Percentiles rank a stretch among this genome's conserved stretches.
Evolutionary conservation across 2,888 invertebrate species (phyloP).

Genomic region (Thymelicus sylvestris): DNA sequence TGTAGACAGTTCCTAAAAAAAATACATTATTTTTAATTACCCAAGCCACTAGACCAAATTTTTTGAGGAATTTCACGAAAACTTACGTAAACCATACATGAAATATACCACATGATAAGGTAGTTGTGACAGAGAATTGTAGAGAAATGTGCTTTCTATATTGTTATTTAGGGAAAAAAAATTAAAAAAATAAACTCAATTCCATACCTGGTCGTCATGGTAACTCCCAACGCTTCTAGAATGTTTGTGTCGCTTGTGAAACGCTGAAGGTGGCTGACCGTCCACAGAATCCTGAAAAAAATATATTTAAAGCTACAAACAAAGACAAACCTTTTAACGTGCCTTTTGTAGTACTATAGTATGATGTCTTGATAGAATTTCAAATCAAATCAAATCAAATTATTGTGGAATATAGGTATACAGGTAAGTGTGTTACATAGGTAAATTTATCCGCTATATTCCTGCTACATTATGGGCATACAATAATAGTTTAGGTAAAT

Average conservation of each 20-base stretch:
- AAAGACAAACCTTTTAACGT: too few relatives aligned
- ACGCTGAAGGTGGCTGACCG: constrained; percentile 67
- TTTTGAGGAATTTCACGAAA: background rate
- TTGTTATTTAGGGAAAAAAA: background rate
- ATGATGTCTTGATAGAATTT: too few relatives aligned
- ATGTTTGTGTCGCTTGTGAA: constrained; percentile 67
- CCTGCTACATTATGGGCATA: too few relatives aligned
- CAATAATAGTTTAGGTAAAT: too few relatives aligned
- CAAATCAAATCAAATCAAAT: too few relatives aligned
- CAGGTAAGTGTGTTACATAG: too few relatives aligned
- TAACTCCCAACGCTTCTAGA: constrained; percentile 79
- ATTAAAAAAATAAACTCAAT: background rate
- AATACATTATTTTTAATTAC: background rate
- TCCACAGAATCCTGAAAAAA: constrained; percentile 69
- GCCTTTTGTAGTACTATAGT: too few relatives aligned
- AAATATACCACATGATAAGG: too few relatives aligned
- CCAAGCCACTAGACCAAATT: background rate
- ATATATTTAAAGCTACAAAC: background rate
- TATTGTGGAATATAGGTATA: too few relatives aligned
- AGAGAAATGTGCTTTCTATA: too few relatives aligned
- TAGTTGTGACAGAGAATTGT: too few relatives aligned
- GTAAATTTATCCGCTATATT: too few relatives aligned
- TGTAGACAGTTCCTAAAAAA: constrained; percentile 63
- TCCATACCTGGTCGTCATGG: constrained; percentile 69
- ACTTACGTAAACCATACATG: background rate